Evolutionary conservation across 2,797 vertebrate species (phyloP).

Genomic region (Pterois miles): DNA sequence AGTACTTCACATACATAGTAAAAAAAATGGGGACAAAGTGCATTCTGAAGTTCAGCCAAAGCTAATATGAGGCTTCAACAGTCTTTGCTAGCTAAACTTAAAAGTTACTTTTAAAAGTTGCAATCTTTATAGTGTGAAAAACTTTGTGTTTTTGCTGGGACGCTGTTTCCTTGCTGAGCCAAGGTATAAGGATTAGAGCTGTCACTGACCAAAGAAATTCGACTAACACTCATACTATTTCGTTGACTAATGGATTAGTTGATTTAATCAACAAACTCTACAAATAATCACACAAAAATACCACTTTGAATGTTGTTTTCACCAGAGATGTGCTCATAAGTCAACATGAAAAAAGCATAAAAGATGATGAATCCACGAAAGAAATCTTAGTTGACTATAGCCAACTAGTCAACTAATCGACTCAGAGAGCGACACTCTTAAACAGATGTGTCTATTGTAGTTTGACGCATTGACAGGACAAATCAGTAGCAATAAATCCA

Average conservation of each 20-base stretch:
- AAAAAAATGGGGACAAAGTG: background rate
- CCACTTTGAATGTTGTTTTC: too few species aligned
- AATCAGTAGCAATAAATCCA: background rate
- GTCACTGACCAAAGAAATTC: too few species aligned
- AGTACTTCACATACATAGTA: background rate
- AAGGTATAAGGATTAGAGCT: background rate
- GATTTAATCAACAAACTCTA: too few species aligned
- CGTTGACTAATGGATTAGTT: too few species aligned
- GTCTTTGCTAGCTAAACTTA: background rate
- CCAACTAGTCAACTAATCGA: too few species aligned
- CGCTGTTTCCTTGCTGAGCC: background rate
- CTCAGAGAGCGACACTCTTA: too few species aligned
- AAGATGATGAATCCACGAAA: too few species aligned
- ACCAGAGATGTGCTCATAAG: too few species aligned
- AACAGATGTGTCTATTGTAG: background rate
- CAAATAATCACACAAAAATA: too few species aligned
- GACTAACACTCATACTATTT: too few species aligned
- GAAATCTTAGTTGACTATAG: too few species aligned
- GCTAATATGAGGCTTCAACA: background rate
- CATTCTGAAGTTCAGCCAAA: background rate
- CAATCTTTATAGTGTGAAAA: background rate
- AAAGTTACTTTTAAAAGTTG: background rate
- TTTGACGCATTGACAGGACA: background rate
- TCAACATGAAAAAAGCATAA: too few species aligned
- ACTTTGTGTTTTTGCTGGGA: background rate